A percentile compares a stretch with the other conserved stretches of the same genome.
phyloP scores from a whole-genome alignment of 2,888 invertebrate genomes.

The Nesidiocoris tenuis region DNA sequence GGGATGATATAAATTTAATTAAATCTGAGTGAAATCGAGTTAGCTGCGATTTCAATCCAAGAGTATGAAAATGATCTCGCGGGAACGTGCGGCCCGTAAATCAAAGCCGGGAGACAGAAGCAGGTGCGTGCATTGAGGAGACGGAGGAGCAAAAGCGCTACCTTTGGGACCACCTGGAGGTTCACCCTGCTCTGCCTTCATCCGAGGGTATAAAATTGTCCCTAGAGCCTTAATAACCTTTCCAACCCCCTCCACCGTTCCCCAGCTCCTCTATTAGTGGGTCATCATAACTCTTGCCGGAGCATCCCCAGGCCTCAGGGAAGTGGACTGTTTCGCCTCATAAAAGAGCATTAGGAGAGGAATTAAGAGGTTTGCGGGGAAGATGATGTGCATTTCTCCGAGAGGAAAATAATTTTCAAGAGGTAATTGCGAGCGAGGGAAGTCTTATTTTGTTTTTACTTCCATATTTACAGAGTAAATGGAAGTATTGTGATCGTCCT shows the following conservation, averaged over 20 bases:
- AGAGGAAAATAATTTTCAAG: neutral
- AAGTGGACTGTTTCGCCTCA: constrained; percentile 27
- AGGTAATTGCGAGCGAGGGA: neutral
- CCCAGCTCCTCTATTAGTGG: constrained; percentile 23
- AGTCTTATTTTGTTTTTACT: neutral
- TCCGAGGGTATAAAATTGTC: constrained; percentile 18
- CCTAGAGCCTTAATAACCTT: constrained; percentile 38
- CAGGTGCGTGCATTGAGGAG: neutral
- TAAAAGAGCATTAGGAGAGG: constrained; percentile 34
- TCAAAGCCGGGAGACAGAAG: neutral
- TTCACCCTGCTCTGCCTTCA: neutral
- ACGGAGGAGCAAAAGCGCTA: neutral
- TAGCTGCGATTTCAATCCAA: neutral
- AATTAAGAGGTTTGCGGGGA: constrained; percentile 27
- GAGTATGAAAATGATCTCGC: neutral
- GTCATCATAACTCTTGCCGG: constrained; percentile 28
- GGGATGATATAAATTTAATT: neutral
- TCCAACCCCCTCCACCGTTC: neutral
- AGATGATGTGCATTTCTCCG: constrained; percentile 14
- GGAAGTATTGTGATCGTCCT: no score
- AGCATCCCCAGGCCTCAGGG: neutral
- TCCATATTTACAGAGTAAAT: no score
- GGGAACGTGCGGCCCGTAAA: neutral
- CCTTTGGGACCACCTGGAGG: neutral
- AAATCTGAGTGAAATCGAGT: neutral